Percentiles rank a stretch among this genome's conserved stretches.
Evolutionary conservation across 1,140 invertebrate genomes (phyloP).

Genomic region (Oedothorax gibbosus): DNA sequence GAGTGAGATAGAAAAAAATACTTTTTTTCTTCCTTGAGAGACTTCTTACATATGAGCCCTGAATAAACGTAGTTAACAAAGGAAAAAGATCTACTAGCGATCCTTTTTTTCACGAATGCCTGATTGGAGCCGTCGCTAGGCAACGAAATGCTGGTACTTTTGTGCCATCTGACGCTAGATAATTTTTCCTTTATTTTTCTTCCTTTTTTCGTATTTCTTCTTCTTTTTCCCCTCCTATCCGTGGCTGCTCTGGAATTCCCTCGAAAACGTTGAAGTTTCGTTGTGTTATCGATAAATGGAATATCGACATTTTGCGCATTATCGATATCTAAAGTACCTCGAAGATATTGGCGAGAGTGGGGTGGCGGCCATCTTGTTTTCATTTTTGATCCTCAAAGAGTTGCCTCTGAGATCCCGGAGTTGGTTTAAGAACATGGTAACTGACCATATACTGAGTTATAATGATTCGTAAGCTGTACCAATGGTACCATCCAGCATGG

Average conservation of each 20-base stretch:
- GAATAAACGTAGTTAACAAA: slow-evolving; percentile 44
- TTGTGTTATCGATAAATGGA: slow-evolving; percentile 46
- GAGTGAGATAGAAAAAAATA: background rate
- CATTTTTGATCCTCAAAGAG: background rate
- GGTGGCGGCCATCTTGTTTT: slow-evolving; percentile 22
- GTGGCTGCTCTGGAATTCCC: slow-evolving; percentile 10
- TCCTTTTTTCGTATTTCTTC: background rate
- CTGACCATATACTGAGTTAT: no score
- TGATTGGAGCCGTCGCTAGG: slow-evolving; percentile 44
- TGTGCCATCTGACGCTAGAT: slow-evolving; percentile 39
- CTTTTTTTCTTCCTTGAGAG: background rate
- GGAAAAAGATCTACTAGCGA: slow-evolving; percentile 16
- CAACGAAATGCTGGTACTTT: slow-evolving; percentile 42
- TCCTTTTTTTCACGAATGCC: slow-evolving; percentile 39
- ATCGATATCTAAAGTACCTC: slow-evolving; percentile 46
- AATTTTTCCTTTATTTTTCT: slow-evolving; percentile 6
- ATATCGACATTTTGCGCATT: slow-evolving; percentile 29
- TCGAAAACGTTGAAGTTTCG: slow-evolving; percentile 32
- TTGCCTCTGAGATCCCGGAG: background rate
- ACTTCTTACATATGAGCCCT: slow-evolving; percentile 25
- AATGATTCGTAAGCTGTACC: no score
- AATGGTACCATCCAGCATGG: no score
- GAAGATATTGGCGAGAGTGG: slow-evolving; percentile 15
- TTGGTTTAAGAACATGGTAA: no score
- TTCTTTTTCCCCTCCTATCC: background rate